These are phyloP conservation scores for Zaprionus lachaisei DNA, from an alignment of 1,140 invertebrate genomes.

Conservation along the genomic window DNA sequence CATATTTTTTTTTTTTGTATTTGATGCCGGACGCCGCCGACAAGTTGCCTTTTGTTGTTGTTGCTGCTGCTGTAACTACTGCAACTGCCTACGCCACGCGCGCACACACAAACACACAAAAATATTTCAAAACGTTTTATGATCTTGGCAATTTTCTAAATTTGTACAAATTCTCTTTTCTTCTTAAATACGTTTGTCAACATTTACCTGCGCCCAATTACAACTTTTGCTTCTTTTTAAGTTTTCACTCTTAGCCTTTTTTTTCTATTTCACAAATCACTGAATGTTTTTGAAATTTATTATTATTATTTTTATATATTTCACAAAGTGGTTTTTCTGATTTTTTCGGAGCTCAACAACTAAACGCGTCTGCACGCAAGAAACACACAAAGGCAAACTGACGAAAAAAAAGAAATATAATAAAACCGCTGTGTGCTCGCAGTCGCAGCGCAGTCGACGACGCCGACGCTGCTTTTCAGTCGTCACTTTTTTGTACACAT, in stretches of 20 bases:
- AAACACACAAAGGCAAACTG: constrained; percentile 71
- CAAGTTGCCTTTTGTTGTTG: constrained; percentile 23
- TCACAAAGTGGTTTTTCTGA: constrained; percentile 17
- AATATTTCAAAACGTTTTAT: constrained; percentile 20
- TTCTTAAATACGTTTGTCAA: background rate
- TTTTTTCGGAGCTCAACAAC: constrained; percentile 35
- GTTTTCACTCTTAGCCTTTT: background rate
- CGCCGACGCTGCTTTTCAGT: constrained; percentile 37
- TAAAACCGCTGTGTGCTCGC: constrained; percentile 39
- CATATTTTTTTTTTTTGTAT: constrained; percentile 31
- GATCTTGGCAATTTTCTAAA: constrained; percentile 40
- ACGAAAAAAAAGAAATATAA: constrained; percentile 58
- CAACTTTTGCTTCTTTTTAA: background rate
- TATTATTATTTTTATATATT: constrained; percentile 26
- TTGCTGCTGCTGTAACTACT: constrained; percentile 11
- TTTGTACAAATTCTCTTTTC: constrained; percentile 2
- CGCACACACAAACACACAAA: constrained; percentile 18
- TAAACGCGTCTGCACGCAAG: constrained; percentile 76
- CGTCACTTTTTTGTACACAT: constrained; percentile 45
- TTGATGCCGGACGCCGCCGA: constrained; percentile 43
- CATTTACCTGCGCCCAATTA: constrained; percentile 29
- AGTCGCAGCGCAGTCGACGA: constrained; percentile 25
- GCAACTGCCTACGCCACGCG: constrained; percentile 52
- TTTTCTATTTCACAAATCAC: constrained; percentile 22
- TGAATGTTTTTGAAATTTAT: constrained; percentile 17